Evolutionary conservation across 2,113 vertebrate species (phyloP), one percentile per base, ranked within the genome.

Genomic region (Lophius piscatorius): DNA sequence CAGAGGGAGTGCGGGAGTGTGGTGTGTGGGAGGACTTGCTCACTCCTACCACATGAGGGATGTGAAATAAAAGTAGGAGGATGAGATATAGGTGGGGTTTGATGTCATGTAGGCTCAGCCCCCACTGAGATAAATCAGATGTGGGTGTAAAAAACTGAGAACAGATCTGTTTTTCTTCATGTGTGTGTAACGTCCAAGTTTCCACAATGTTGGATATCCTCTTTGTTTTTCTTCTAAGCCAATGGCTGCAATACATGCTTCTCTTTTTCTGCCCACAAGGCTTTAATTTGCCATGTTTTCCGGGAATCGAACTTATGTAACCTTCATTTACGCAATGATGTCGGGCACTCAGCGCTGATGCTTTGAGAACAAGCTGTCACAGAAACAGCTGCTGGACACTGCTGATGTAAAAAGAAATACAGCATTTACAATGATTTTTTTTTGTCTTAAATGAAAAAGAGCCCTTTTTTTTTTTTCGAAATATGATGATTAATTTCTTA

Each of bases 81-180:
- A 65, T 13, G 38, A 76, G 70, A 63, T 75, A 74, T 74, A 72
- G 76, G 70, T 63, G 67, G 68, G 66, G 75, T 74, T 85, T 70
- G 69, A 72, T 82, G 78, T 77, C 80, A 74, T 46, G 12, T 17
- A 63, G 51, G 74, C 65, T 52, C 51, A 62, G 31, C 65, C 62
- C 60, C 70, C 60, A 29, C 44, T 29, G 31, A 62, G 38, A 76
- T 86, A 83, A 85, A 86, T 88, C 78, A 82, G 54, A 58, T n/a
- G 14, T 6, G 33, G 33, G 36, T 77, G 35, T 44, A 64, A 57
- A 65, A 63, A 80, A 63, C 63, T 58, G n/a, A n/a, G n/a, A n/a
- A 64, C 34, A 73, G 44, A 61, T 49, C 21, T 6, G 31, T 7
- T 12, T 29, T 9, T 52, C 41, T 66, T 6, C 14, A 17, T 23